Base-by-base conservation (phyloP, 92 coral and sea anemone species). In the Epizoanthus illoricatus region DNA sequence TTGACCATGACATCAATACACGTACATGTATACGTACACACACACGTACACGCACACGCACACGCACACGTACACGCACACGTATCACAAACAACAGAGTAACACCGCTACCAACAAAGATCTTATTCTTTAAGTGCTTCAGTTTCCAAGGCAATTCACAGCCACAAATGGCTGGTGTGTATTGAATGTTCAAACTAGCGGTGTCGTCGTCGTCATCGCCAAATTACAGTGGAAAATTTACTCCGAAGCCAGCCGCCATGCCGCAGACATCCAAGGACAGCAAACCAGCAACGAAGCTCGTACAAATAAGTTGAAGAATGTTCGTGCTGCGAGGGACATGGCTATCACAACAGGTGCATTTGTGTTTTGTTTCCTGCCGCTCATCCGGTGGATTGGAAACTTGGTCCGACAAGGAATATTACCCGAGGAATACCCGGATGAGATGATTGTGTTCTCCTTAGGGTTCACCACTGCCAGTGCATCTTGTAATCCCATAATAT, bases 161-260 rank as follows among this genome's bases (percentile, higher is more conserved):
- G 13, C 76, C 76, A 24, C 76, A 72, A 47, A 72, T 49, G 6
- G 62, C 76, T 47, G 76, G 61, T n/a, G 55, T 55, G 39, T 72
- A 72, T 33, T 42, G 76, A n/a, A n/a, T n/a, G n/a, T n/a, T n/a
- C n/a, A n/a, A n/a, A n/a, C n/a, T n/a, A n/a, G n/a, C n/a, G n/a
- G n/a, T n/a, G n/a, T n/a, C n/a, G n/a, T 72, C 43, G 21, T 15
- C 19, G 52, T 47, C 6, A 72, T 72, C 36, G 41, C 54, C 12
- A 72, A 72, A 7, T 49, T 72, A 55, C 76, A 72, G 18, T 17
- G 3, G 4, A 19, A 55, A 4, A 55, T 72, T 4, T 72, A 72
- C 43, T 2, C 19, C 5, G 76, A 72, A 24, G 76, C 76, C 17
- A 72, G 21, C 3, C 76, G 61, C 23, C 76, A 72, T 13, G 62